Base-by-base conservation (phyloP, 2,797 vertebrate genomes). In the Diglossa cyanea region DNA sequence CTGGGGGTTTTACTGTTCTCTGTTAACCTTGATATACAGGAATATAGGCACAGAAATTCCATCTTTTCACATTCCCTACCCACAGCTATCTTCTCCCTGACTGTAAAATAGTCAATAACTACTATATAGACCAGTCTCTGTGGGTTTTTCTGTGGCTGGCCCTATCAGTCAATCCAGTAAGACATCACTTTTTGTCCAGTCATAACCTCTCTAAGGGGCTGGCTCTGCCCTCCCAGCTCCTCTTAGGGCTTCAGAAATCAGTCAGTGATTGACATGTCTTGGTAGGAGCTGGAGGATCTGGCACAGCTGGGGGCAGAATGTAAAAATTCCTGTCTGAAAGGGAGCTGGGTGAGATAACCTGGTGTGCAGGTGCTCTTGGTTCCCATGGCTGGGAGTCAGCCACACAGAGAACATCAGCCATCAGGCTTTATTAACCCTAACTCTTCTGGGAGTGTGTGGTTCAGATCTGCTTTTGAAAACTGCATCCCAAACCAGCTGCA, bases 401-500 rank as follows among this genome's bases (percentile, higher is more conserved):
- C 20, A 20, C 1, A 0, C 2, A 18, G 23, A 45, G 55, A 35
- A 53, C 39, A 67, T 71, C 39, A 79, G 21, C 35, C 28, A 14
- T 50, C n/a, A 14, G 25, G 30, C 26, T 80, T 7, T 53, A n/a
- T n/a, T 37, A 40, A 31, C 31, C 31, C 17, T 60, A 3, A 74
- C 25, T 79, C 14, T 40, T 76, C 47, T 51, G 37, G 51, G 54
- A 53, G 37, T 23, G 20, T 35, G 23, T 35, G 11, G 25, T 40
- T 91, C 54, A 40, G 37, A 7, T 75, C 65, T 7, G 0, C 51
- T 80, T 79, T 26, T 78, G 42, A n/a, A 70, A 83, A 15, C 14
- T 0, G 0, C 35, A 3, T 67, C 31, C 78, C 51, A 58, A 13
- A 11, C 8, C 23, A 19, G 35, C 4, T 44, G 31, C 31, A 75